phyloP scores from a whole-genome alignment of 2,888 invertebrate species.

The Drosophila nr. fundita region DNA sequence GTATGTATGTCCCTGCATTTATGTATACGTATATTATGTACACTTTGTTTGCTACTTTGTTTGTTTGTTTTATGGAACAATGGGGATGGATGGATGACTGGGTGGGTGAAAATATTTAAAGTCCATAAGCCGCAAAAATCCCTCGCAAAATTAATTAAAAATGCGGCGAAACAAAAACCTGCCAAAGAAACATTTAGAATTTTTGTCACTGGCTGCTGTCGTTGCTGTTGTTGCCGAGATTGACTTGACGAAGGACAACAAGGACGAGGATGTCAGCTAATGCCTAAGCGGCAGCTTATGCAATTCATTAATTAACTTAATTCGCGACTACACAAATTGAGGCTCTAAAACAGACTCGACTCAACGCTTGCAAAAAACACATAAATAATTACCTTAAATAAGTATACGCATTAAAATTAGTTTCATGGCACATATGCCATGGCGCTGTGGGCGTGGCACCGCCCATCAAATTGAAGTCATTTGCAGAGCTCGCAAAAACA shows the following conservation, averaged over 20 bases:
- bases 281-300: conserved; percentile 62
- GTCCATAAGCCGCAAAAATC: conserved; percentile 71
- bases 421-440: conserved; percentile 2
- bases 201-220: conserved; percentile 10
- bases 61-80: conserved; percentile 11
- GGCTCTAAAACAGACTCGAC: conserved; percentile 21
- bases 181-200: conserved; percentile 39
- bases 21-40: background rate
- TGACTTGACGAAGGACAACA: conserved; percentile 73
- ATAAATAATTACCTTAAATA: conserved; percentile 57
- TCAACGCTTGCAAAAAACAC: conserved; percentile 10
- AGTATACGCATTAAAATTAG: conserved; percentile 60
- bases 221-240: conserved; percentile 43
- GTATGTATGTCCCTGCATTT: background rate
- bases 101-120: conserved; percentile 61
- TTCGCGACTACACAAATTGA: conserved; percentile 50
- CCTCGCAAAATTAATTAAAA: conserved; percentile 70
- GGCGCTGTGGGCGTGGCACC: background rate
- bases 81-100: background rate
- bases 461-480: background rate
- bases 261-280: conserved; percentile 52
- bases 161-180: conserved; percentile 46
- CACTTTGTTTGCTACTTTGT: conserved; percentile 5
- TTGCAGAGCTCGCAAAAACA: conserved; percentile 2
- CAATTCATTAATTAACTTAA: conserved; percentile 71